Evolutionary conservation across 2,888 invertebrate genomes (phyloP).

Genomic region (Agriopis leucophaearia): DNA sequence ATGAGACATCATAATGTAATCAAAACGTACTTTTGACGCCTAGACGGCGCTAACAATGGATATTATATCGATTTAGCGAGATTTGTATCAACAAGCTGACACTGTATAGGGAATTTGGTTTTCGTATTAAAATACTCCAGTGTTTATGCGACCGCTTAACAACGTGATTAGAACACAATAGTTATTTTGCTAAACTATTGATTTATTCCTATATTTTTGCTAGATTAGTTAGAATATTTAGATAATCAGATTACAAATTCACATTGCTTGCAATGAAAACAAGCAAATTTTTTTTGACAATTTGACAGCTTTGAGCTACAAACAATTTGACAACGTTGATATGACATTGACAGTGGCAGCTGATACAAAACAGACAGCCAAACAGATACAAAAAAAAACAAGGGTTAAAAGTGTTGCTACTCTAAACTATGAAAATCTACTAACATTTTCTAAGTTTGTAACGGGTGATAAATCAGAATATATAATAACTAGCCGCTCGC

Average conservation of each 20-base stretch:
- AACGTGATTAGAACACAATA: neutral
- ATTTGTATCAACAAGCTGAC: conserved; percentile 3
- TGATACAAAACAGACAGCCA: too few species aligned
- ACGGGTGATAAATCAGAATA: too few species aligned
- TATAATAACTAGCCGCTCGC: too few species aligned
- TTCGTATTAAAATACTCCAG: too few species aligned
- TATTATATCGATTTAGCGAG: conserved; percentile 8
- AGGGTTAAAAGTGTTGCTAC: too few species aligned
- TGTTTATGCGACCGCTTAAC: neutral
- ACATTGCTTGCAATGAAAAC: neutral
- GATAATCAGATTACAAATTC: neutral
- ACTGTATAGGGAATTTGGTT: neutral
- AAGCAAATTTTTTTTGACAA: neutral
- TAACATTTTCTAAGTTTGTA: too few species aligned
- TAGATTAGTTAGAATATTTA: too few species aligned
- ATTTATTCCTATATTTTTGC: neutral
- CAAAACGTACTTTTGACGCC: conserved; percentile 25
- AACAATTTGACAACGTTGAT: neutral
- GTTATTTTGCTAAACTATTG: neutral
- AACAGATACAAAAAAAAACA: too few species aligned
- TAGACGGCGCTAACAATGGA: conserved; percentile 13
- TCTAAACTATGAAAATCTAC: too few species aligned
- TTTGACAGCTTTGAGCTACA: neutral
- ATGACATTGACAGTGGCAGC: neutral
- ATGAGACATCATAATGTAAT: neutral